Evolutionary conservation across 2,797 vertebrate genomes (phyloP).

Genomic region (Anniella stebbinsi): DNA sequence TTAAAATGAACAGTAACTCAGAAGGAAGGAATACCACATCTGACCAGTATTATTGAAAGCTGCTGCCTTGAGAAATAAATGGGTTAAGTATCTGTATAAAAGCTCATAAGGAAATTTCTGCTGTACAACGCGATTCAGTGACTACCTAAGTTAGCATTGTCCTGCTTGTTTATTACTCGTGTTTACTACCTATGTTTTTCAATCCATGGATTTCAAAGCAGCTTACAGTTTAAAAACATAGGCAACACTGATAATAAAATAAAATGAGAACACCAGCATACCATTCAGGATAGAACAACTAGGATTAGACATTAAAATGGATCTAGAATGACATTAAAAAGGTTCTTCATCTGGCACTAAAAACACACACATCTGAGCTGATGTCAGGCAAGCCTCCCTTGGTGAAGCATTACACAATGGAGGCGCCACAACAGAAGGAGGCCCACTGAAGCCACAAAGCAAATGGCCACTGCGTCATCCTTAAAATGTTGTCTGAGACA

Average conservation of each 20-base stretch:
- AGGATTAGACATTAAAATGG: background rate
- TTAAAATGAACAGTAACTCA: constrained; percentile 52
- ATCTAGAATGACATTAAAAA: background rate
- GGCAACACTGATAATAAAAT: background rate
- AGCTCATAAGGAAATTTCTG: background rate
- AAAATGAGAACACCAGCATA: background rate
- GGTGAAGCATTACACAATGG: background rate
- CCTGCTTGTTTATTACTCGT: background rate
- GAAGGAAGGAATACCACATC: constrained; percentile 39
- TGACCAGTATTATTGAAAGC: background rate
- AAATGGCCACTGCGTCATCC: background rate
- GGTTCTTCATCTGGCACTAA: background rate
- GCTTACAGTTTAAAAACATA: background rate
- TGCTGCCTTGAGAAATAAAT: background rate
- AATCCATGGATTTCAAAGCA: background rate
- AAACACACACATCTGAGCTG: background rate
- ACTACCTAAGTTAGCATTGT: background rate
- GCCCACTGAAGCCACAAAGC: no score
- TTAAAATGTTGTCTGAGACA: background rate
- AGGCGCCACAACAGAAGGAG: background rate
- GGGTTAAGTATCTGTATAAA: background rate
- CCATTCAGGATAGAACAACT: background rate
- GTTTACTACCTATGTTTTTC: background rate
- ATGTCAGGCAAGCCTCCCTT: background rate
- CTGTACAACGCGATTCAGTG: background rate